Base-by-base conservation (phyloP, 2,797 vertebrate genomes). In the Neoniphon sammara region DNA sequence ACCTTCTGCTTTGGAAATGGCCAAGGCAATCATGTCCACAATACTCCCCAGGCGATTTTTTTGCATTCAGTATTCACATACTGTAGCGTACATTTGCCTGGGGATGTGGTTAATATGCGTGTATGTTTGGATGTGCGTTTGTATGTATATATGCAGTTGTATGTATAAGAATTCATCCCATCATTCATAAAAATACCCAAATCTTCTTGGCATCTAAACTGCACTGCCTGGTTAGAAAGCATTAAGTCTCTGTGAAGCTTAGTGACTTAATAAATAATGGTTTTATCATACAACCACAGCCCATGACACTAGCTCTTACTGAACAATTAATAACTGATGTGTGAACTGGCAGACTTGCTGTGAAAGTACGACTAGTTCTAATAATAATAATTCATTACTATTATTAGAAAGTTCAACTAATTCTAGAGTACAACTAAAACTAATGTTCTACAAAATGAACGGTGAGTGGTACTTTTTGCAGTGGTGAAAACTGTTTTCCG, bases 381-480 rank as follows among this genome's bases (percentile, higher is more conserved):
- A 67, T 61, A 61, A 79, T 46, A 72, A 71, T 27, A 70, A 70
- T 0, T 66, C 23, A 7, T 62, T 69, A 79, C 55, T 47, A 21
- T 47, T 64, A 56, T 70, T 69, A 50, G 4, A 70, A 87, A 72
- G 46, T 27, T n/a, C 15, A 72, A 75, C 57, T 67, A 84, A 80
- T 44, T 25, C 69, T 72, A 80, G n/a, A 50, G 56, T 62, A 55
- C 64, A 87, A 89, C 84, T 81, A 78, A 86, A 91, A 80, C 86
- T 83, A 84, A 84, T 66, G 73, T 80, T 83, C 85, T 85, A 86
- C 78, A 62, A 85, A 89, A 86, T 60, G 52, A 83, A 82, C 1
- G 66, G 58, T 52, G 73, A 72, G 27, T 50, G 50, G 70, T 54
- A 42, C 23, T 67, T 85, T 75, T 31, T 82, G 78, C 77, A 39